Conservation (phyloP, 2,888 invertebrate genomes). For the Sipha maydis region DNA sequence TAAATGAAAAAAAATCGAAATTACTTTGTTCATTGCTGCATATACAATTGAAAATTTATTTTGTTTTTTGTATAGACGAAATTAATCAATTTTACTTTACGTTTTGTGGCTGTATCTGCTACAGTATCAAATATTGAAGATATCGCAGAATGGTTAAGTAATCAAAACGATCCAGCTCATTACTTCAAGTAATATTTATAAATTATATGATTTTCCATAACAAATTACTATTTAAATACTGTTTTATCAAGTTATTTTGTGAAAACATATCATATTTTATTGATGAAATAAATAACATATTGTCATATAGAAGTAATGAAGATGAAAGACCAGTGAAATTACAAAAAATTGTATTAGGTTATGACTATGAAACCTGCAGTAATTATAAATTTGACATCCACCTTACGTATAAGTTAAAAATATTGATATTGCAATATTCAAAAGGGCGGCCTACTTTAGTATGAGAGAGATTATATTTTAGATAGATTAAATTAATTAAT, state of each 20-base stretch:
- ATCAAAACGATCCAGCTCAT: conserved; percentile 23
- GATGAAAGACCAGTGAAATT: conserved; percentile 79
- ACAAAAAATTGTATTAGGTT: conserved; percentile 79
- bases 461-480: conserved; percentile 64
- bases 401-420: conserved; percentile 79
- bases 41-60: not conserved
- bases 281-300: not conserved
- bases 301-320: conserved; percentile 74
- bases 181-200: conserved; percentile 23
- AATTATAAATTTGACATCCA: conserved; percentile 82
- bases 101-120: conserved; percentile 81
- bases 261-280: not conserved
- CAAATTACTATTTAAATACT: not conserved
- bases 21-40: too few species aligned
- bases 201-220: not conserved
- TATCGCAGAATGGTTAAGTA: conserved; percentile 77
- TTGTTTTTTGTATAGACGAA: conserved; percentile 6
- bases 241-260: conserved; percentile 6
- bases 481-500: not conserved
- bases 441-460: conserved; percentile 80
- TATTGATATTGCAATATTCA: conserved; percentile 77
- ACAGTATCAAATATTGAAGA: conserved; percentile 83
- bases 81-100: conserved; percentile 54
- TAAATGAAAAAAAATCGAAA: not conserved
- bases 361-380: conserved; percentile 70